Conservation (phyloP, 2,113 vertebrate genomes). For the Phaetusa simplex region DNA sequence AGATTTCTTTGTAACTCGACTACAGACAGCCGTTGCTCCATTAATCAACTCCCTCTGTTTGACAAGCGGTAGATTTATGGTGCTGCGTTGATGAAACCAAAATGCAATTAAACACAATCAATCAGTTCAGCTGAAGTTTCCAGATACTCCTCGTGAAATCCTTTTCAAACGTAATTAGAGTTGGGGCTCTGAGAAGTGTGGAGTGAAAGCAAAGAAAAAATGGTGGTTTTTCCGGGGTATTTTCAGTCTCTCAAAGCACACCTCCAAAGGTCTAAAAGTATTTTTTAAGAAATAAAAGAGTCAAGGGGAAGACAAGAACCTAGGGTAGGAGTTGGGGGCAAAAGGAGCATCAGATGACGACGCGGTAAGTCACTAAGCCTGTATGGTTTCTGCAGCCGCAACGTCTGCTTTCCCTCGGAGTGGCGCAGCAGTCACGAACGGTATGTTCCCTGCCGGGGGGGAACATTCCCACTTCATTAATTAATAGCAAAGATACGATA, state of each 20-base stretch:
- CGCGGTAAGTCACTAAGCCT: not conserved
- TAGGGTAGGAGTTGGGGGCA: not conserved
- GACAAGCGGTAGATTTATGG: slow-evolving; percentile 32
- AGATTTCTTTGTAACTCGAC: slow-evolving; percentile 3
- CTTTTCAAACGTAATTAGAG: not conserved
- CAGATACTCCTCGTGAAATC: not conserved
- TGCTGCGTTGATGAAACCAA: slow-evolving; percentile 4
- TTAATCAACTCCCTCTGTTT: slow-evolving; percentile 20
- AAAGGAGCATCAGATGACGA: not conserved
- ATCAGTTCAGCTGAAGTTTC: slow-evolving; percentile 23
- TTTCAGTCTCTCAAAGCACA: not conserved
- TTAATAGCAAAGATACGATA: not conserved
- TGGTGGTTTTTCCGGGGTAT: not conserved
- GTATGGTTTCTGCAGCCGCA: not conserved
- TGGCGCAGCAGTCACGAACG: not conserved
- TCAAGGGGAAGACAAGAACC: not conserved
- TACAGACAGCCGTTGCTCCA: not conserved
- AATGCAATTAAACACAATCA: slow-evolving; percentile 57
- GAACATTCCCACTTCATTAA: not conserved
- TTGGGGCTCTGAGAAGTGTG: accelerated
- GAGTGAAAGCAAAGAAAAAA: not conserved
- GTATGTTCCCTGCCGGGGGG: not conserved
- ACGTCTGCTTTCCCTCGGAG: not conserved
- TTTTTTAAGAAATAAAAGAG: not conserved
- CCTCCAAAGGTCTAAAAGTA: not conserved